Base-by-base conservation (phyloP, 2,113 vertebrate species). In the Gallinago media region DNA sequence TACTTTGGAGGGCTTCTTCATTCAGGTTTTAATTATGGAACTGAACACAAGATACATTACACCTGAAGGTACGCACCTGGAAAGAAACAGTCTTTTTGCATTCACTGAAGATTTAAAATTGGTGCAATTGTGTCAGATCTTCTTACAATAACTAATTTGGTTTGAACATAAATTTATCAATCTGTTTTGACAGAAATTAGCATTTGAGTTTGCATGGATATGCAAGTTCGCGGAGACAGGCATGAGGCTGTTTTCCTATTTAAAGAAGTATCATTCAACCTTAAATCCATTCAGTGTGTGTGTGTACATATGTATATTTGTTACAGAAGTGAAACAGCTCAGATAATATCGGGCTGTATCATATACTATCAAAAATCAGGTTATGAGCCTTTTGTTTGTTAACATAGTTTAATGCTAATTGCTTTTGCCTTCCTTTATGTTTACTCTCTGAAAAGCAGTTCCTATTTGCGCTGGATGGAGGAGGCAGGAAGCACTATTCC, bases 21-120 rank as follows among this genome's bases (percentile, higher is more conserved):
- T 90, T 81, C 71, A 36, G 47, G 65, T 91, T 97, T 98, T 93
- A 96, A 92, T 96, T 97, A 96, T 87, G 92, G 94, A 97, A 92
- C 85, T 96, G 94, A 95, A 76, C 74, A 59, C 76, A 49, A 72
- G 68, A 40, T 67, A 31, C 36, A 47, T 38, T 36, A 15, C 34
- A n/a, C 40, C 89, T 36, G 81, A 38, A 9, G 61, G 67, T 68
- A 12, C 0, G 26, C 49, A 90, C 80, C 90, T 88, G 78, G 67
- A 55, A 78, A 84, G 73, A 91, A 65, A 47, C 59, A 76, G 40
- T 77, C 54, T 40, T 74, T 44, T 46, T 80, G 88, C 72, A 63
- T 49, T n/a, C 9, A 2, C 52, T 67, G 67, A 71, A 38, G 67
- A 40, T 79, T 54, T 58, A 34, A 70, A 77, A 40, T 52, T 5